phyloP scores from a whole-genome alignment of 2,797 vertebrate genomes.

The Cottoperca gobio region DNA sequence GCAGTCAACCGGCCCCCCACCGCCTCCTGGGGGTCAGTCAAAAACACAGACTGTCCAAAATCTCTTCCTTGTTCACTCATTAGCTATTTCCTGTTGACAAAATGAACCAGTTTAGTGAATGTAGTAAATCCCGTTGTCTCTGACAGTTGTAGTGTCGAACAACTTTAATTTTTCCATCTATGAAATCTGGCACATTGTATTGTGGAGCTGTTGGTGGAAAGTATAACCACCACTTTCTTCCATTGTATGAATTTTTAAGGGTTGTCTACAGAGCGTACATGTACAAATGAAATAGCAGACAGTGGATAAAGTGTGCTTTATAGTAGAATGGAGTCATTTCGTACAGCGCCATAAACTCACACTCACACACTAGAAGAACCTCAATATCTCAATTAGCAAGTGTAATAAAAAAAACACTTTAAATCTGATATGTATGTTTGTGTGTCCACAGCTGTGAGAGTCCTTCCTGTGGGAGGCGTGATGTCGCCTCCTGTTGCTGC shows the following conservation, averaged over 20 bases:
- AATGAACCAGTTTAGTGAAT: background rate
- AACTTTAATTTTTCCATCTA: background rate
- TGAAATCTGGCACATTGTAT: background rate
- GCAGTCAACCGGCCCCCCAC: conserved; percentile 59
- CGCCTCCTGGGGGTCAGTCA: conserved; percentile 76
- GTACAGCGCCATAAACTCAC: background rate
- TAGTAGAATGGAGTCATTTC: background rate
- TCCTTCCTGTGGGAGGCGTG: conserved; percentile 81
- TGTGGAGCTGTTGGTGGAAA: background rate
- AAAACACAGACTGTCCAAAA: background rate
- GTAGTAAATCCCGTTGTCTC: background rate
- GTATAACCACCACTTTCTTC: background rate
- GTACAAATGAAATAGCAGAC: background rate
- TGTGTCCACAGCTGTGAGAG: conserved; percentile 78
- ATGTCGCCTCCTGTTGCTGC: conserved; percentile 75
- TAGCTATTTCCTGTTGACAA: background rate
- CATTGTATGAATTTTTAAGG: background rate
- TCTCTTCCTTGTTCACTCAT: background rate
- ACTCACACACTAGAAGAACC: background rate
- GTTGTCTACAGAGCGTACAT: background rate
- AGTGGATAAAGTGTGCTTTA: background rate
- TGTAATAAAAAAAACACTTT: conserved; percentile 5
- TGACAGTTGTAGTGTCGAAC: background rate
- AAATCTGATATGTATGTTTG: conserved; percentile 29
- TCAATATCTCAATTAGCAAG: background rate